phyloP scores from a whole-genome alignment of 2,113 vertebrate species.

The Sylvilagus bachmani region DNA sequence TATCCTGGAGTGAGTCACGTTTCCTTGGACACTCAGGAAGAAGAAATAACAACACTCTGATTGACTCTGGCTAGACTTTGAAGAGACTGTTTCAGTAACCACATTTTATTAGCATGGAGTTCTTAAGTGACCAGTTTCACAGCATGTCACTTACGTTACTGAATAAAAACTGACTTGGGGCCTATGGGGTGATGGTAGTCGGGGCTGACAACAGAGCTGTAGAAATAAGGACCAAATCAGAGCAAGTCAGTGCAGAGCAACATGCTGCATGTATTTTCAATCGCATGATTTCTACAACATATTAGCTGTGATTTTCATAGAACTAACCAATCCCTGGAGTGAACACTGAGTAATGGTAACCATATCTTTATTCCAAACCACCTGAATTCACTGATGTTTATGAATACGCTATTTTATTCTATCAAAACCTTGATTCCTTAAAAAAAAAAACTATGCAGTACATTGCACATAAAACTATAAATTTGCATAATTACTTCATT shows the following conservation, averaged over 20 bases:
- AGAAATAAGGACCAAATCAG: background rate
- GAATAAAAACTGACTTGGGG: background rate
- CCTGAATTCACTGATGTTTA: constrained; percentile 32
- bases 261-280: background rate
- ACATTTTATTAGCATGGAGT: background rate
- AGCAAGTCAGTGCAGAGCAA: background rate
- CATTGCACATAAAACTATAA: constrained; percentile 52
- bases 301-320: background rate
- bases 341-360: background rate
- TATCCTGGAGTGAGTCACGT: background rate
- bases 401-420: constrained; percentile 49
- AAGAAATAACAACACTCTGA: background rate
- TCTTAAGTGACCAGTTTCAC: background rate
- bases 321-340: background rate
- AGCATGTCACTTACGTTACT: background rate
- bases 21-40: background rate
- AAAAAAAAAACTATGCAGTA: constrained; percentile 8
- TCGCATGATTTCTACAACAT: background rate
- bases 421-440: constrained; percentile 52
- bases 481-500: constrained; percentile 69
- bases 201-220: background rate
- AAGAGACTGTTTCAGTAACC: background rate
- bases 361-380: background rate
- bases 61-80: background rate
- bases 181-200: background rate